Conservation (phyloP, 2,888 invertebrate genomes). For the Dicyrtomina minuta region DNA sequence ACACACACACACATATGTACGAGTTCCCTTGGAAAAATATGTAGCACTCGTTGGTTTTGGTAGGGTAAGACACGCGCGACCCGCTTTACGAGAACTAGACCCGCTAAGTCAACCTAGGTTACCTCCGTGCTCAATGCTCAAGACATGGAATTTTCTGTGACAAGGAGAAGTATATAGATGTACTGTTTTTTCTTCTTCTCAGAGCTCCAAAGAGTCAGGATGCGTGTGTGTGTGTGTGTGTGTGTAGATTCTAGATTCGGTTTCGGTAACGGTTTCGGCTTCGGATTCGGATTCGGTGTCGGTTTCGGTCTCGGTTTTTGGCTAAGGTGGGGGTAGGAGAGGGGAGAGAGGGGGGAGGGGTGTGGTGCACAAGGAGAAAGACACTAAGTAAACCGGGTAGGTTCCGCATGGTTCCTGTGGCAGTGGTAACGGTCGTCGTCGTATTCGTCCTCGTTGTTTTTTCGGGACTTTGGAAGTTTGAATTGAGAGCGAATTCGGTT, state of each 20-base stretch:
- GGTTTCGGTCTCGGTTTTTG: too few relatives aligned
- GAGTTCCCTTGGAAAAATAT: not conserved
- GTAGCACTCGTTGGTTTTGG: too few relatives aligned
- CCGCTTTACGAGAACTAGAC: constrained; percentile 13
- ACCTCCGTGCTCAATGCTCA: not conserved
- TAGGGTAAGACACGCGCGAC: constrained; percentile 21
- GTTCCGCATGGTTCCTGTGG: constrained; percentile 26
- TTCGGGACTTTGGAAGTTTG: not conserved
- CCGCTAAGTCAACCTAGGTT: constrained; percentile 21
- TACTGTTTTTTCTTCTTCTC: not conserved
- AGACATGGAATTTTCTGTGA: not conserved
- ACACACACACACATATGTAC: too few relatives aligned
- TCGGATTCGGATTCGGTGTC: too few relatives aligned
- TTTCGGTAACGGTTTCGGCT: too few relatives aligned
- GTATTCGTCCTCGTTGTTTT: not conserved
- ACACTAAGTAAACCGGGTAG: constrained; percentile 23
- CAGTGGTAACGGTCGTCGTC: constrained; percentile 19
- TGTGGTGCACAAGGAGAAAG: not conserved
- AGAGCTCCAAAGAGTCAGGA: too few relatives aligned
- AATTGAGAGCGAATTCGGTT: not conserved
- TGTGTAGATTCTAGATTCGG: not conserved
- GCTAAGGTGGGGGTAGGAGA: not conserved
- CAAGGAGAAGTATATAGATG: not conserved
- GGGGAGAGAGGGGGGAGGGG: not conserved
- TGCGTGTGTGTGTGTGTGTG: not conserved